Conservation (phyloP, 2,113 vertebrate genomes). For the Erythrocebus patas region DNA sequence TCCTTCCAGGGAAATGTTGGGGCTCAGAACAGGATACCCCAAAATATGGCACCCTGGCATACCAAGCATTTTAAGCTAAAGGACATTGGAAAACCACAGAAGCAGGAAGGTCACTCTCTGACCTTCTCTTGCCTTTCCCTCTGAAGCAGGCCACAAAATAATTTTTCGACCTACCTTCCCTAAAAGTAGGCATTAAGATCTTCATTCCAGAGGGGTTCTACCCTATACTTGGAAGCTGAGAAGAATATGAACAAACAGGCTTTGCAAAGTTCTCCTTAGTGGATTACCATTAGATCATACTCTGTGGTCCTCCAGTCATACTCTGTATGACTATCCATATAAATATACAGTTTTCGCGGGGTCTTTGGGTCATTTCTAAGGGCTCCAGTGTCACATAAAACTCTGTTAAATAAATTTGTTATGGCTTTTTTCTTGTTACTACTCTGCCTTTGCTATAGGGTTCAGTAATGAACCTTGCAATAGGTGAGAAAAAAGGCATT, state of each 20-base stretch:
- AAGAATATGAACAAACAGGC: background rate
- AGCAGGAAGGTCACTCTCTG: background rate
- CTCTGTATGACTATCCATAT: background rate
- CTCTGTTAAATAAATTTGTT: background rate
- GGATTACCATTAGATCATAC: background rate
- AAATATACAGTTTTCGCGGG: background rate
- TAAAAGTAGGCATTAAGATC: background rate
- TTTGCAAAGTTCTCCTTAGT: background rate
- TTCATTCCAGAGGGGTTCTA: background rate
- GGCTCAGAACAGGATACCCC: background rate
- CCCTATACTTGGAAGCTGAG: background rate
- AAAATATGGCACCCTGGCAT: background rate
- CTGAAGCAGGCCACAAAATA: background rate
- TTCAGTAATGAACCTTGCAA: background rate
- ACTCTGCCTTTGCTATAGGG: background rate
- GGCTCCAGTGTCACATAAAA: background rate
- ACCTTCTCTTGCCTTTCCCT: background rate
- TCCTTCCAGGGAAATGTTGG: background rate
- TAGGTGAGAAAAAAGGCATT: background rate
- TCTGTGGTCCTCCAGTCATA: background rate
- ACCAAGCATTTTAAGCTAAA: background rate
- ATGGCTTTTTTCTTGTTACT: background rate
- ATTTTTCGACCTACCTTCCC: background rate
- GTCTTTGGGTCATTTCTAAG: background rate
- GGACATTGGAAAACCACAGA: background rate